Evolutionary conservation across 2,888 invertebrate genomes (phyloP), one percentile per base, ranked within the genome.

Genomic region (Leptinotarsa tumamoca): DNA sequence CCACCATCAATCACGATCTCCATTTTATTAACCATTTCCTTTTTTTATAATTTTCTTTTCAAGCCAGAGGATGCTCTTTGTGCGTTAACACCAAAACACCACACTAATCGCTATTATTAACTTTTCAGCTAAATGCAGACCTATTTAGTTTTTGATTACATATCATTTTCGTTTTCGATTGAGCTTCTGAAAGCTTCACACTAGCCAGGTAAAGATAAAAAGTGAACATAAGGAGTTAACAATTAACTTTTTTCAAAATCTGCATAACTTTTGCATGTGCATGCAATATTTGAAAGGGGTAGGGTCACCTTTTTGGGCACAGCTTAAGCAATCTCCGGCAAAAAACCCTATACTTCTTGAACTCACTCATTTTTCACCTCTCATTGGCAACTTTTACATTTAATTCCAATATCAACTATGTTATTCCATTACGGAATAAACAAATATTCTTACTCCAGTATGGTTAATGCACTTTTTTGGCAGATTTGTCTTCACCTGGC

Each of bases 41-140:
- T 80, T 76, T 73, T 80, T 82, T 78, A 75, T 75, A 78, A 77
- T 79, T 74, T 67, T 73, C 72, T 77, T 79, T 84, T 82, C 80
- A 85, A 87, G 86, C 87, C 87, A 87, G 87, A 86, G 85, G 86
- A 87, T 87, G 88, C 87, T 87, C 81, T 82, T 82, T 85, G 86
- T 86, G 85, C 86, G 84, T 82, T 83, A 80, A 82, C 80, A 77
- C 73, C 18, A 82, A 76, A 71, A 74, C 63, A 73, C 72, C 68
- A 76, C 78, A 75, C 73, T 74, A 80, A 74, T 72, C 43, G 80
- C 72, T 76, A 79, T 71, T 14, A 23, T 58, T 63, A 73, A 73
- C 71, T 74, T 74, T 75, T 76, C 72, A 73, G 78, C 78, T 76
- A 72, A 70, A 18, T 18, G 71, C 68, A 75, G 69, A 67, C 69